Evolutionary conservation across 2,113 vertebrate genomes (phyloP).

Genomic region (Beaufortia kweichowensis): DNA sequence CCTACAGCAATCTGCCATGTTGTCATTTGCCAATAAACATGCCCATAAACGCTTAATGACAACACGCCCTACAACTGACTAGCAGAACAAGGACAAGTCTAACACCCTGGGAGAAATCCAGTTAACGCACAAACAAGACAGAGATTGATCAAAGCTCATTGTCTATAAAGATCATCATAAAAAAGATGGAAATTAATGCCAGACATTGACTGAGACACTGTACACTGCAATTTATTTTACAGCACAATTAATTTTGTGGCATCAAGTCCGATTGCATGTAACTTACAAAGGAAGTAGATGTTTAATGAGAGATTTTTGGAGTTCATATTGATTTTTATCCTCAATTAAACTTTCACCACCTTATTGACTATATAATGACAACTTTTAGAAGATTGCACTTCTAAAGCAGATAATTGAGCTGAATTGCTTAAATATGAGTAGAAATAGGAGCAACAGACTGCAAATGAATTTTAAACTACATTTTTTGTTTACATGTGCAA

Average conservation of each 20-base stretch:
- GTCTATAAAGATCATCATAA: neutral
- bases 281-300: conserved; percentile 11
- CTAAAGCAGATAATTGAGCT: neutral
- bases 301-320: neutral
- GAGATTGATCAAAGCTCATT: neutral
- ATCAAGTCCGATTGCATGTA: neutral
- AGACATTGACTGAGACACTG: neutral
- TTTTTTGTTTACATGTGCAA: neutral
- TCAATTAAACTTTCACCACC: neutral
- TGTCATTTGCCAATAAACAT: conserved; percentile 12
- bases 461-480: neutral
- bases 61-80: neutral
- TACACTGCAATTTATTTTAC: too few relatives aligned
- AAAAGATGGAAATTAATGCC: neutral
- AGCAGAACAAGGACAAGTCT: neutral
- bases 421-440: neutral
- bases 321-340: neutral
- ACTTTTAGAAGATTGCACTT: neutral
- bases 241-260: too few relatives aligned
- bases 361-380: neutral
- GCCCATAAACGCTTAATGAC: neutral
- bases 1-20: conserved; percentile 18
- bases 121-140: neutral
- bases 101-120: neutral
- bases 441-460: too few relatives aligned